These are phyloP conservation scores for Oryzias melastigma DNA, from an alignment of 2,113 vertebrate species.

Conservation along the genomic window DNA sequence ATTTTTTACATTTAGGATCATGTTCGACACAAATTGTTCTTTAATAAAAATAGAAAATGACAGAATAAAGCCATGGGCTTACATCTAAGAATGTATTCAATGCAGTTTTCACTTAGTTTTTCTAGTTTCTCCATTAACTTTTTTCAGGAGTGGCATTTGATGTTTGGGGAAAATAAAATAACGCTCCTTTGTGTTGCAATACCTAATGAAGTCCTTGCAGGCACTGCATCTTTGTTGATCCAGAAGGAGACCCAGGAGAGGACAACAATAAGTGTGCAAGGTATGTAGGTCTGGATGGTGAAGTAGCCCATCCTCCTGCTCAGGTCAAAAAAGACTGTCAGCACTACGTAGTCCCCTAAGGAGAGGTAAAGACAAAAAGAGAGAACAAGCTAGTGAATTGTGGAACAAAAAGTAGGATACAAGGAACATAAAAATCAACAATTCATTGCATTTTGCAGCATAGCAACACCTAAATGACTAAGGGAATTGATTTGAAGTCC, in stretches of 20 bases:
- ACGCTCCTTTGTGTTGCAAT: slow-evolving; percentile 31
- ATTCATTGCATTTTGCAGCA: neutral
- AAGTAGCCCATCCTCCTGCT: slow-evolving; percentile 99
- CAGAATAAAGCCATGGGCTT: no score
- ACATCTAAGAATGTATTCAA: no score
- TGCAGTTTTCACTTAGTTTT: no score
- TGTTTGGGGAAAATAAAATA: no score
- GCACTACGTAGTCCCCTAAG: slow-evolving; percentile 95
- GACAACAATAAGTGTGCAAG: slow-evolving; percentile 97
- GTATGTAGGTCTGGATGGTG: slow-evolving; percentile 99
- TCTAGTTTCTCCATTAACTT: no score
- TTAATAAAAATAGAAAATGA: no score
- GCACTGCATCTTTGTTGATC: slow-evolving; percentile 99
- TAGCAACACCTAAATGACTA: neutral
- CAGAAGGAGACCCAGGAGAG: slow-evolving; percentile 99
- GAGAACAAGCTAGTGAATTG: neutral
- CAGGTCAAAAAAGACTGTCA: slow-evolving; percentile 97
- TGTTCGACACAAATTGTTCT: no score
- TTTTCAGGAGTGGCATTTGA: no score
- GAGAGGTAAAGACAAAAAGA: slow-evolving; percentile 3
- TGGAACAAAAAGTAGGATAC: neutral
- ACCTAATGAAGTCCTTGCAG: slow-evolving; percentile 96
- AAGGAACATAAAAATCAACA: no score
- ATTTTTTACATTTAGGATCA: no score
- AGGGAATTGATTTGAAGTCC: neutral